These are phyloP conservation scores for Varanus salvator DNA, from an alignment of 2,113 vertebrate genomes.

Conservation along the genomic window DNA sequence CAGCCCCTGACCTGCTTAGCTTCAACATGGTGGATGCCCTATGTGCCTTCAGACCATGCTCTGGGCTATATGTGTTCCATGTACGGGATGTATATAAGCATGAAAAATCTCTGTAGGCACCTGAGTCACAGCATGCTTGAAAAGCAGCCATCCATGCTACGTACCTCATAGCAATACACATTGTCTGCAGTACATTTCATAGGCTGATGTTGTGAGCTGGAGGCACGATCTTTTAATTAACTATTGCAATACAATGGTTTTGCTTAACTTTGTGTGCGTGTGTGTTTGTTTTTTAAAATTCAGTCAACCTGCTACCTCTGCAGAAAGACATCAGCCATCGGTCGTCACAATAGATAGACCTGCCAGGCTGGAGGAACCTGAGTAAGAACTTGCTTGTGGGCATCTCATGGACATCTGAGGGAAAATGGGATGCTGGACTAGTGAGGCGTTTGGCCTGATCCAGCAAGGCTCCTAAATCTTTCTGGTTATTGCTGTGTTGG, in stretches of 20 bases:
- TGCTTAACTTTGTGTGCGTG: background rate
- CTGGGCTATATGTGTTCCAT: background rate
- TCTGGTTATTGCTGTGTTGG: accelerated
- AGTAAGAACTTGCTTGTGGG: conserved; percentile 39
- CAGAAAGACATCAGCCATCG: background rate
- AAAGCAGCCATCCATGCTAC: background rate
- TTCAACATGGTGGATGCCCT: too few species aligned
- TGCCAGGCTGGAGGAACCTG: accelerated
- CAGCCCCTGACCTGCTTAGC: too few species aligned
- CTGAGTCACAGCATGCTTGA: background rate
- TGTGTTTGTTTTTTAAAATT: conserved; percentile 12
- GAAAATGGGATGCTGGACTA: background rate
- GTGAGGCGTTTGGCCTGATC: background rate
- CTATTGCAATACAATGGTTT: background rate
- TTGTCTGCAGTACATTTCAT: background rate
- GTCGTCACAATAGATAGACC: background rate
- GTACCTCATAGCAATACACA: too few species aligned
- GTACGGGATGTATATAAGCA: background rate
- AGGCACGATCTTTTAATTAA: background rate
- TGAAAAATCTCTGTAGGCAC: background rate
- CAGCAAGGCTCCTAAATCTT: background rate
- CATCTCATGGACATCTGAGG: background rate
- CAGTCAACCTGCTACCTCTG: conserved; percentile 34
- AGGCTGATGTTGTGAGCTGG: background rate
- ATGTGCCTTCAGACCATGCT: too few species aligned